A percentile compares a stretch with the other conserved stretches of the same genome.
These are phyloP conservation scores for Monochamus saltuarius DNA, from an alignment of 1,140 invertebrate species.

Conservation along the genomic window DNA sequence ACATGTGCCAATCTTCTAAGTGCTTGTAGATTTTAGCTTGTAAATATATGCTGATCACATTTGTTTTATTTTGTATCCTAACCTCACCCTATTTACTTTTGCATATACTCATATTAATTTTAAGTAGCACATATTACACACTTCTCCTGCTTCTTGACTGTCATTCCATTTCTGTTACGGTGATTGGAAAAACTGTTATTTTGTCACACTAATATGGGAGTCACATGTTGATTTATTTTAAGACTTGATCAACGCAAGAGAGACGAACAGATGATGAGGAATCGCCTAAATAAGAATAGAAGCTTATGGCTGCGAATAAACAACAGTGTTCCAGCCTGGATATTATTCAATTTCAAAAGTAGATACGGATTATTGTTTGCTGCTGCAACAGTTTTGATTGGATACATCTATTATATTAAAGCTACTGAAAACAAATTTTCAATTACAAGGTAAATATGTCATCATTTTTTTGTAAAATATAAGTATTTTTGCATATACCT, in stretches of 20 bases:
- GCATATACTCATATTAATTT: constrained; percentile 4
- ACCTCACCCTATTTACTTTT: constrained; percentile 1
- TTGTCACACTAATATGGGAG: constrained; percentile 1
- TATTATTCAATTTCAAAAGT: constrained; percentile 44
- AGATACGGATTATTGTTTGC: constrained; percentile 54
- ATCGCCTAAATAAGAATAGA: constrained; percentile 43
- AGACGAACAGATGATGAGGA: constrained; percentile 54
- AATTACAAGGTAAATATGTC: constrained; percentile 37
- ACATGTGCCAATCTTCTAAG: neutral
- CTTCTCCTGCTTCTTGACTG: neutral
- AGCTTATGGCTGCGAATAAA: constrained; percentile 42
- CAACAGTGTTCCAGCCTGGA: constrained; percentile 44
- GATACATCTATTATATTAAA: constrained; percentile 55
- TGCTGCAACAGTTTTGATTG: constrained; percentile 56
- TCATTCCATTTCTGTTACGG: neutral
- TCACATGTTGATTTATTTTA: constrained; percentile 25
- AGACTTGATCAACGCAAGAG: constrained; percentile 57
- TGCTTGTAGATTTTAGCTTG: neutral
- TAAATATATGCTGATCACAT: neutral
- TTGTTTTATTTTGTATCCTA: constrained; percentile 6
- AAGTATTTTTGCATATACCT: no score
- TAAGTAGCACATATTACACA: neutral
- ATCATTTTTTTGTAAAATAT: neutral
- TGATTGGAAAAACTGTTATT: neutral
- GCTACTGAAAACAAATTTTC: constrained; percentile 46